These are phyloP conservation scores for Anthopleura xanthogrammica DNA, from an alignment of 92 coral and sea anemone species.

Conservation along the genomic window DNA sequence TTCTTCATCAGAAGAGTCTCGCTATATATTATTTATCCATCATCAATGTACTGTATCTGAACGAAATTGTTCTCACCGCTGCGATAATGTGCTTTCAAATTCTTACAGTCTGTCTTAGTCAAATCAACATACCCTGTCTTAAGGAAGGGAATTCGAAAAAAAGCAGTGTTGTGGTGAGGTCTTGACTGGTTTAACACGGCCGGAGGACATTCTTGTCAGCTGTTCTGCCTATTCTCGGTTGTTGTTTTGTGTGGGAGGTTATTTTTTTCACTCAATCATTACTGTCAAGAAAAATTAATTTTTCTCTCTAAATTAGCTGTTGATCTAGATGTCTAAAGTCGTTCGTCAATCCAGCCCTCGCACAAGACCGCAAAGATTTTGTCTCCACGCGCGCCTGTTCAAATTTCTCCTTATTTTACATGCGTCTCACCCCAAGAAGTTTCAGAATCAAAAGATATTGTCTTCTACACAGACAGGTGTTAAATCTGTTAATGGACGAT, in stretches of 20 bases:
- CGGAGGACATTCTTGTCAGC: conserved; percentile 19
- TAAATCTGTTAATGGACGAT: conserved; percentile 1
- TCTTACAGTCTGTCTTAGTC: neutral
- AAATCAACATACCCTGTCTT: neutral
- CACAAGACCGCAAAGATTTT: conserved; percentile 16
- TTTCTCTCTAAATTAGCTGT: conserved; percentile 19
- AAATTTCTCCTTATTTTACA: conserved; percentile 2
- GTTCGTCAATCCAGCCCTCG: conserved; percentile 10
- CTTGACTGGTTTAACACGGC: neutral
- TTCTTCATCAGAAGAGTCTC: neutral
- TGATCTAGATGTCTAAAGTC: conserved; percentile 14
- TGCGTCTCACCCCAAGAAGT: neutral
- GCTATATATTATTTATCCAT: conserved; percentile 13
- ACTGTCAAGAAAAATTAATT: conserved; percentile 21
- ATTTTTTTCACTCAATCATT: conserved; percentile 15
- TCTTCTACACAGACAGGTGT: conserved; percentile 15
- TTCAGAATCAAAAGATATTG: conserved; percentile 1
- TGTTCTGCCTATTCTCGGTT: conserved; percentile 2
- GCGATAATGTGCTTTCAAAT: neutral
- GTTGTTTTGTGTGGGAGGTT: conserved; percentile 25
- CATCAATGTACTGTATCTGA: conserved; percentile 18
- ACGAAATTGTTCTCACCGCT: neutral
- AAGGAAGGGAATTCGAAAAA: neutral
- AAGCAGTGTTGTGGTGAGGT: neutral
- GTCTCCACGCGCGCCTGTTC: conserved; percentile 11